Percentiles rank a stretch among this genome's conserved stretches.
Evolutionary conservation across 2,113 vertebrate genomes (phyloP).

Genomic region (Nettapus auritus): DNA sequence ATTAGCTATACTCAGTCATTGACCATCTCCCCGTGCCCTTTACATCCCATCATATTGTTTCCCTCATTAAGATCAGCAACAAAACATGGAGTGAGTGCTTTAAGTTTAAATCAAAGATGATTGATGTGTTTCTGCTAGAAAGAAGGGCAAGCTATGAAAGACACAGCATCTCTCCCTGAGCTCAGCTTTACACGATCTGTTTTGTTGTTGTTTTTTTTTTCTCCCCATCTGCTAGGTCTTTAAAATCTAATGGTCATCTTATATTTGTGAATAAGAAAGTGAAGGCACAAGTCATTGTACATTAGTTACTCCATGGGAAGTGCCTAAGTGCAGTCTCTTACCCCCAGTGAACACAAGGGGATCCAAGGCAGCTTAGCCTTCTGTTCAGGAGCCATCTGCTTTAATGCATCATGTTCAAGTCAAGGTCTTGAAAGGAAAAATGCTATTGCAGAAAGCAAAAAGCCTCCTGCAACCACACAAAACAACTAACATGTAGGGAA

Average conservation of each 20-base stretch:
- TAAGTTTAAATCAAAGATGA: neutral
- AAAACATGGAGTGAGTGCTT: neutral
- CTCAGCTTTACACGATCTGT: neutral
- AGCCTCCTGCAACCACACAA: neutral
- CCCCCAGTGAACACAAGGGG: neutral
- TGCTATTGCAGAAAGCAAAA: neutral
- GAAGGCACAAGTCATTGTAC: slow-evolving; percentile 49
- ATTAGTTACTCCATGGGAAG: slow-evolving; percentile 64
- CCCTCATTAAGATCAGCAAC: neutral
- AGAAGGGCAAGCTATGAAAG: neutral
- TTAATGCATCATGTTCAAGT: slow-evolving; percentile 21
- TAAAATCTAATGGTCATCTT: slow-evolving; percentile 55
- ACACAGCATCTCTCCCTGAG: neutral
- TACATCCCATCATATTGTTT: neutral
- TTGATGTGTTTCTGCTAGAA: neutral
- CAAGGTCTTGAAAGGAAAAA: slow-evolving; percentile 60
- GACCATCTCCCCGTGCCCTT: neutral
- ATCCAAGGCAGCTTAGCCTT: slow-evolving; percentile 54
- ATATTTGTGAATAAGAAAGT: slow-evolving; percentile 22
- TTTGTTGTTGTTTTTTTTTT: accelerated
- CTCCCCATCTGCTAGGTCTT: slow-evolving; percentile 33
- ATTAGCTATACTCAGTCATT: neutral
- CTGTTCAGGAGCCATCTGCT: slow-evolving; percentile 65
- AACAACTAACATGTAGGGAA: neutral
- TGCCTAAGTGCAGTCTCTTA: slow-evolving; percentile 37